phyloP scores from a whole-genome alignment of 2,113 vertebrate species.

The Procapra przewalskii region DNA sequence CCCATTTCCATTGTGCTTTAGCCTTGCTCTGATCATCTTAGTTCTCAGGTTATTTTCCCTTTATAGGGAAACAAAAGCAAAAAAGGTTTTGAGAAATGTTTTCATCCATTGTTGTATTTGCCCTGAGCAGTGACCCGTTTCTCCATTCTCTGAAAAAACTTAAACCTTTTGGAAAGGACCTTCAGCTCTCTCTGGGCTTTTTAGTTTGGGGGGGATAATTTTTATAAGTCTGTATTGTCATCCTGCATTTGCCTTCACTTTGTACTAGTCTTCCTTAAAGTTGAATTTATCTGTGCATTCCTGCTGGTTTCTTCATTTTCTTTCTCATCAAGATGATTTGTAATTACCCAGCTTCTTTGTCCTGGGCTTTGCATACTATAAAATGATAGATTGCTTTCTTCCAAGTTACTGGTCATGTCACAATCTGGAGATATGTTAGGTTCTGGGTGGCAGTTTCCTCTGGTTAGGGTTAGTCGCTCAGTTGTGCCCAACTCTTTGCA shows the following conservation, averaged over 20 bases:
- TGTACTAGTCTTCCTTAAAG: background rate
- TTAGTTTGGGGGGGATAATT: background rate
- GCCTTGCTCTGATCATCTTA: background rate
- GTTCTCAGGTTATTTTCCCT: background rate
- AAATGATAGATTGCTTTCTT: background rate
- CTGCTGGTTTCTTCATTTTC: background rate
- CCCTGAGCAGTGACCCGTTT: background rate
- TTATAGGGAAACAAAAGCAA: background rate
- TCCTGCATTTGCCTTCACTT: background rate
- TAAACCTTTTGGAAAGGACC: background rate
- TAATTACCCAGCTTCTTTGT: background rate
- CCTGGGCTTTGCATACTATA: constrained; percentile 5
- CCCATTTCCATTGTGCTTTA: background rate
- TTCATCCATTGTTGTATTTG: background rate
- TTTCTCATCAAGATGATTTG: background rate
- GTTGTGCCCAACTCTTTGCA: background rate
- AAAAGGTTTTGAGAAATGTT: background rate
- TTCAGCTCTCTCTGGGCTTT: background rate
- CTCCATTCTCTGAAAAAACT: background rate
- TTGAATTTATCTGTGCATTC: background rate
- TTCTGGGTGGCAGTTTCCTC: background rate
- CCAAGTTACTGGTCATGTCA: background rate
- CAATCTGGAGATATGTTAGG: background rate
- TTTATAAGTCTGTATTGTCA: background rate
- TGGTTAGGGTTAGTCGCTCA: background rate